Base-by-base conservation (phyloP, 1,140 invertebrate species). In the Cotesia typhae region DNA sequence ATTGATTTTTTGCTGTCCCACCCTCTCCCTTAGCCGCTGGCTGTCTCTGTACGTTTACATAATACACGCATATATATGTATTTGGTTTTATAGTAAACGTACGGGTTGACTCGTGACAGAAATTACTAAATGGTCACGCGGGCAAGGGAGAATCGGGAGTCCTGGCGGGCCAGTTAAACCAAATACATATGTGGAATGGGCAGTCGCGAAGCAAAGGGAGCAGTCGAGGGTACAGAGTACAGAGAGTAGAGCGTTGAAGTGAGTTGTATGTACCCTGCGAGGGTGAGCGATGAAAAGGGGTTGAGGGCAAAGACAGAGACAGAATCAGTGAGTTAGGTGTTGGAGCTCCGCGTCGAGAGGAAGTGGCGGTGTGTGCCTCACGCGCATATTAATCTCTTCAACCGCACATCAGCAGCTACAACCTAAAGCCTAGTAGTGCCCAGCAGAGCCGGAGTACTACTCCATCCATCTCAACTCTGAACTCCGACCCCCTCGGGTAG, bases 311-410 rank as follows among this genome's bases (percentile, higher is more conserved):
- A 9, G 65, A 67, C 57, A 67, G 59, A 52, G 41, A 67, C 14
- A 59, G 5, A 9, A 9, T 59, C 5, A 35, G 68, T 20, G 38
- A 38, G 57, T 10, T 28, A 35, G 65, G n/a, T n/a, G 38, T 41
- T n/a, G 28, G 10, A 38, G 57, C 9, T 59, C 6, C 17, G 57
- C 14, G 57, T 59, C 20, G 66, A 67, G 66, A 55, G 28, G 66
- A 67, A 41, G 64, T 41, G 47, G 36, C 41, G 65, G 69, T 71
- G 67, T 71, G 73, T 72, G 76, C 80, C 78, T 81, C 77, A 81
- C 80, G 79, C 80, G 84, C 83, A 85, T 85, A 85, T 85, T 85
- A 85, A 85, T 85, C 82, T 83, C 81, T 82, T 83, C 80, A 79
- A 84, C 81, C 83, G 82, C 82, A 84, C 84, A 84, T 85, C 84